Evolutionary conservation across 2,888 invertebrate genomes (phyloP).

Genomic region (Heliconius ismenius): DNA sequence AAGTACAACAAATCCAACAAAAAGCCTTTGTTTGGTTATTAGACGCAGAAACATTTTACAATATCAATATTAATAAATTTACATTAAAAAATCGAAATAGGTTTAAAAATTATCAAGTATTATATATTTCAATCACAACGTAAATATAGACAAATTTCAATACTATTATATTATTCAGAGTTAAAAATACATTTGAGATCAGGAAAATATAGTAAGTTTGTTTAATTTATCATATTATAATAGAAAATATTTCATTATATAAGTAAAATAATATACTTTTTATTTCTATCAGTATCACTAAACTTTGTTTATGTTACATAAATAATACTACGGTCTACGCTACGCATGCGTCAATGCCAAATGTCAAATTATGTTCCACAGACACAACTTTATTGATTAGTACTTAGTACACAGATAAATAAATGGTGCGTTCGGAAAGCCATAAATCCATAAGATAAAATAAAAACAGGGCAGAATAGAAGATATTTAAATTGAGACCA

Average conservation of each 20-base stretch:
- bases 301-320: constrained; percentile 14
- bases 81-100: not conserved
- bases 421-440: not conserved
- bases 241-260: not conserved
- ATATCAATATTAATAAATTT: not conserved
- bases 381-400: constrained; percentile 17
- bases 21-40: constrained; percentile 49
- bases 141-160: not conserved
- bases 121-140: not conserved
- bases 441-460: too few relatives aligned
- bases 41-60: constrained; percentile 39
- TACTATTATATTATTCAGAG: not conserved
- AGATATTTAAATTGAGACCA: too few relatives aligned
- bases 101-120: not conserved
- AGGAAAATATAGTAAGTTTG: not conserved
- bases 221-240: not conserved
- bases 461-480: too few relatives aligned
- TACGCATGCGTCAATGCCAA: constrained; percentile 22
- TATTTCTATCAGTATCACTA: not conserved
- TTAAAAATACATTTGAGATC: not conserved
- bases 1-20: constrained; percentile 51
- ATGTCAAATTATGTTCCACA: not conserved
- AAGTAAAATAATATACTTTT: not conserved
- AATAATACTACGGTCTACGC: too few relatives aligned
- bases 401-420: not conserved